These are phyloP conservation scores for Neodiprion lecontei DNA, from an alignment of 1,140 invertebrate genomes.

Conservation along the genomic window DNA sequence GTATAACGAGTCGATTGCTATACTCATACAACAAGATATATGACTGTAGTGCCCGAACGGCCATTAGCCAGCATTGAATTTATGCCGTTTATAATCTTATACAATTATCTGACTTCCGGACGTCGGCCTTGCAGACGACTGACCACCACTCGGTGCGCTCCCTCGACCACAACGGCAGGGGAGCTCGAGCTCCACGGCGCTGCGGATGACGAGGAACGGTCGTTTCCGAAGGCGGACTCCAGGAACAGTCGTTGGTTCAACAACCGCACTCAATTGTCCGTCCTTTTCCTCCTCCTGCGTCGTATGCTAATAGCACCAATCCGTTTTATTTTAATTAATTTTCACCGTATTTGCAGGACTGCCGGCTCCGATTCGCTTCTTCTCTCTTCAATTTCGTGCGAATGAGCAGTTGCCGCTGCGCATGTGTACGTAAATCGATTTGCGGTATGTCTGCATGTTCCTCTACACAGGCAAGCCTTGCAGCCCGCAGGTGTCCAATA, in stretches of 20 bases:
- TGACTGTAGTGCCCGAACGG: background rate
- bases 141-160: background rate
- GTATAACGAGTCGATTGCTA: too few species aligned
- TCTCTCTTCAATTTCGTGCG: too few species aligned
- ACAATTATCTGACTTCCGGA: conserved; percentile 5
- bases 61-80: background rate
- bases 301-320: too few species aligned
- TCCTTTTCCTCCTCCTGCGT: background rate
- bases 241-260: background rate
- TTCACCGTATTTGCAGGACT: too few species aligned
- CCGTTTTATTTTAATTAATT: too few species aligned
- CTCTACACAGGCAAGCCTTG: background rate
- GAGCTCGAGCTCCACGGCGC: background rate
- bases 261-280: background rate
- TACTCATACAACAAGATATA: too few species aligned
- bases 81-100: background rate
- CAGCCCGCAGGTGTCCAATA: background rate
- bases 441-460: too few species aligned
- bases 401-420: too few species aligned
- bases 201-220: background rate
- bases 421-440: too few species aligned
- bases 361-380: too few species aligned
- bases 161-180: background rate
- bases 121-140: conserved; percentile 4
- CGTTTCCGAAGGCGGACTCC: background rate